Percentiles rank a stretch among this genome's conserved stretches.
phyloP scores from a whole-genome alignment of 2,888 invertebrate species.

The Rhagonycha fulva region DNA sequence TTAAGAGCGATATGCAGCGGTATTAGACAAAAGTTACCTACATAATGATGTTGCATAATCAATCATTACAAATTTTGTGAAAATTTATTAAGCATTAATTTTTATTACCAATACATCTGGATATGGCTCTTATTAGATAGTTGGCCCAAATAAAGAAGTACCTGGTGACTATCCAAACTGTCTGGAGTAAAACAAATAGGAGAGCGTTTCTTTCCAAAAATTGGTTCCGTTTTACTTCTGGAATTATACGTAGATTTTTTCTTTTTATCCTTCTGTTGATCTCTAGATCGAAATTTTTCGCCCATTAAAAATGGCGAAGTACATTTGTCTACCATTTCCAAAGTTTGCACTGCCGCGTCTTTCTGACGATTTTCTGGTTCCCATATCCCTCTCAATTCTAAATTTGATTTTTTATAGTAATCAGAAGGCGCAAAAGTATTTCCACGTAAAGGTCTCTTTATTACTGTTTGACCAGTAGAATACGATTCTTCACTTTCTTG shows the following conservation, averaged over 20 bases:
- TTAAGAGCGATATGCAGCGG: neutral
- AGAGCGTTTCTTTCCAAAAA: slow-evolving; percentile 40
- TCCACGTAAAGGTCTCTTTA: slow-evolving; percentile 40
- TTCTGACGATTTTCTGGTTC: slow-evolving; percentile 37
- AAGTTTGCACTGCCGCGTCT: slow-evolving; percentile 61
- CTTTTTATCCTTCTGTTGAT: slow-evolving; percentile 27
- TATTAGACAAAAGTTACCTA: neutral
- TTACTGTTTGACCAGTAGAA: slow-evolving; percentile 35
- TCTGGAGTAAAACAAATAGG: slow-evolving; percentile 48
- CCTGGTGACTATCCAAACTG: slow-evolving; percentile 47
- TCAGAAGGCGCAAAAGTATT: slow-evolving; percentile 46
- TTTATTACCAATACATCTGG: neutral
- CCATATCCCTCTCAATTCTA: slow-evolving; percentile 36
- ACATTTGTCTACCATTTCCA: slow-evolving; percentile 54
- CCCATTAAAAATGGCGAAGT: slow-evolving; percentile 50
- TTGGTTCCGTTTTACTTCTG: slow-evolving; percentile 44
- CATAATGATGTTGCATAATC: neutral
- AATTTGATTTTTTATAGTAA: slow-evolving; percentile 47
- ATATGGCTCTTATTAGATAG: neutral
- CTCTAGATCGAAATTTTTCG: slow-evolving; percentile 34
- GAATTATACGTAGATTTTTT: slow-evolving; percentile 34
- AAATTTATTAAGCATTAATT: neutral
- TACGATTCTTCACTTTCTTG: slow-evolving; percentile 55
- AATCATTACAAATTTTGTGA: neutral
- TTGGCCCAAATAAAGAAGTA: slow-evolving; percentile 10